Evolutionary conservation across 2,888 invertebrate genomes (phyloP), one percentile per base, ranked within the genome.

Genomic region (Tholera decimalis): DNA sequence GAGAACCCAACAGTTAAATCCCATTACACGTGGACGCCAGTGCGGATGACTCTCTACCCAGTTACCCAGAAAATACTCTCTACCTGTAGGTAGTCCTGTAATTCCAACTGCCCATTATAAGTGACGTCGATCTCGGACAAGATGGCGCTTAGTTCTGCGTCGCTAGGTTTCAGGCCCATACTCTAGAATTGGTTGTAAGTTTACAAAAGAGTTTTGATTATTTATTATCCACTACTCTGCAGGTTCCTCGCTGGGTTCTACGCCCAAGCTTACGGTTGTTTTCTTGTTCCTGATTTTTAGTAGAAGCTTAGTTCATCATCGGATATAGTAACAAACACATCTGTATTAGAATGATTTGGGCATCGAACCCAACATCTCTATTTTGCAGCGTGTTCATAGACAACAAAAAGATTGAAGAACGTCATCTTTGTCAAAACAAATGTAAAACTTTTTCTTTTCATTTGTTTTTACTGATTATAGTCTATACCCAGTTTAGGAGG

Each of bases 61-160:
- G 57, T 43, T 47, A 54, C 26, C 60, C 58, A 69, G 13, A 33
- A 18, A 44, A 15, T 18, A 39, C 28, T 70, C 30, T 89, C 92
- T 96, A 98, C 98, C 98, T 98, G 98, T 61, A 99, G 96, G 94
- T 98, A 99, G 93, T 98, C 98, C 83, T 97, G 97, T 73, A 98
- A 95, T 89, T 98, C 98, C 94, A 99, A 95, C 93, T 98, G 98
- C 62, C 98, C 98, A 91, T 98, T 97, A 95, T 98, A 98, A 73
- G 97, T 97, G 83, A 97, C 95, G 94, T 98, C 98, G 81, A 99
- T 97, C 94, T 99, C 98, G 85, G 96, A 97, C 77, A 98, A 96
- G 84, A 99, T 96, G 54, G 96, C 96, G 90, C 98, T 98, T 80
- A 98, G 96, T 91, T 98, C 97, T 26, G 96, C 96, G 67, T 97